Base-by-base conservation (phyloP, 2,888 invertebrate genomes). In the Drosophila flavopinicola region DNA sequence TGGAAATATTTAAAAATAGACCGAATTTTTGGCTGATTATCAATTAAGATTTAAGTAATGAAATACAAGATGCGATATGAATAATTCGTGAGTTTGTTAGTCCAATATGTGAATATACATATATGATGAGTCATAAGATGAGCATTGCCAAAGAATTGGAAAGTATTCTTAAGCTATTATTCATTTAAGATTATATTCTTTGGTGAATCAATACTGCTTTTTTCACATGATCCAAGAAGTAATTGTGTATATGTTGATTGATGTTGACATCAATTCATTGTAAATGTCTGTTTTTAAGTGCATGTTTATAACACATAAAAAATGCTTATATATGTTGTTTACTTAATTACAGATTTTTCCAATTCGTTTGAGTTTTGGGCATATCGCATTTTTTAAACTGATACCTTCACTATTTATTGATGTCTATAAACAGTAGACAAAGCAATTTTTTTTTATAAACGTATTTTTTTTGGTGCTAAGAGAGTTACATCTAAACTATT, bases 1-100 rank as follows among this genome's bases (percentile, higher is more conserved):
- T 67, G 67, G 58, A 70, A 60, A 58, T 32, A 63, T 48, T 63
- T 72, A 72, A 48, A 82, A 85, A 69, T 79, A 79, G 68, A 45
- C 20, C 11, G 25, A 63, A 47, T 35, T 69, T 59, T 85, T 59
- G 63, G 49, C 78, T 75, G 72, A 69, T 69, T 66, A 64, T 69
- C 76, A 79, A 79, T 75, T 66, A 71, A 64, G 58, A 75, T 75
- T 71, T 69, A 69, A 60, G 60, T 60, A 68, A 58, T 85, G 83
- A 82, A 82, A 85, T 59, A 66, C 58, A 69, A 85, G 78, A 68
- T 75, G 78, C 63, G 53, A 63, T 27, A 68, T 82, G 15, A 49
- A 68, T 45, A 48, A 59, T 38, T 37, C 11, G 11, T 17, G 4
- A 30, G 35, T 17, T 44, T 42, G 24, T n/a, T 47, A 3, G 9